A percentile compares a stretch with the other conserved stretches of the same genome.
Evolutionary conservation across 2,797 vertebrate genomes (phyloP).

Genomic region (Thunnus albacares): DNA sequence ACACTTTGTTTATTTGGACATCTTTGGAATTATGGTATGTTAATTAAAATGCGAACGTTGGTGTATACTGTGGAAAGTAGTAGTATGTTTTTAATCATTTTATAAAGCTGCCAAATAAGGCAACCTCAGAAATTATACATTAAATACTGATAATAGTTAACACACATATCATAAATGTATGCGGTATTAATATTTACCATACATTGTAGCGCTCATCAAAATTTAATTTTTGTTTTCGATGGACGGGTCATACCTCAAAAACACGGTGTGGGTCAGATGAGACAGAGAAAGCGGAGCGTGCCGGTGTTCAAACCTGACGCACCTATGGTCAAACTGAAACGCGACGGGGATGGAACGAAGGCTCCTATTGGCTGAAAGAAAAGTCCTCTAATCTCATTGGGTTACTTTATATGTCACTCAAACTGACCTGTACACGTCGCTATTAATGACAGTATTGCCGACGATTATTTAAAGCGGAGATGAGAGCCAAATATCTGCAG

Average conservation of each 20-base stretch:
- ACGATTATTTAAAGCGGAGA: constrained; percentile 33
- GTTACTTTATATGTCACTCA: constrained; percentile 50
- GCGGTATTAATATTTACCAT: rapidly evolving
- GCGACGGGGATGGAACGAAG: constrained; percentile 47
- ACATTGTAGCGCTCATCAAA: not conserved
- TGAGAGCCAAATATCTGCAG: not conserved
- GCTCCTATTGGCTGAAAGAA: constrained; percentile 64
- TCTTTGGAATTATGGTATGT: not conserved
- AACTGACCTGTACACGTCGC: constrained; percentile 39
- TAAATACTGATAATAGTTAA: rapidly evolving
- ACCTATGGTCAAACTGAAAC: constrained; percentile 27
- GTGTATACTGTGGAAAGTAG: rapidly evolving
- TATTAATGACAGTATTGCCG: not conserved
- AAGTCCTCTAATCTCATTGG: constrained; percentile 49
- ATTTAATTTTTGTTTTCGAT: not conserved
- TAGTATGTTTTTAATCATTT: not conserved
- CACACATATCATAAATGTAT: not conserved
- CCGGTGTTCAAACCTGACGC: constrained; percentile 27
- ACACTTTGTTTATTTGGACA: rapidly evolving
- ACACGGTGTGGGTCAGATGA: not conserved
- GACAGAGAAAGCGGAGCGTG: constrained; percentile 4
- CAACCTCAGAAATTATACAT: not conserved
- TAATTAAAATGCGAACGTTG: not conserved
- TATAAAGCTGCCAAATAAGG: not conserved
- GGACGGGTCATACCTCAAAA: not conserved